A percentile compares a stretch with the other conserved stretches of the same genome.
Conservation (phyloP, 2,888 invertebrate genomes). For the Pachymerium ferrugineum region DNA sequence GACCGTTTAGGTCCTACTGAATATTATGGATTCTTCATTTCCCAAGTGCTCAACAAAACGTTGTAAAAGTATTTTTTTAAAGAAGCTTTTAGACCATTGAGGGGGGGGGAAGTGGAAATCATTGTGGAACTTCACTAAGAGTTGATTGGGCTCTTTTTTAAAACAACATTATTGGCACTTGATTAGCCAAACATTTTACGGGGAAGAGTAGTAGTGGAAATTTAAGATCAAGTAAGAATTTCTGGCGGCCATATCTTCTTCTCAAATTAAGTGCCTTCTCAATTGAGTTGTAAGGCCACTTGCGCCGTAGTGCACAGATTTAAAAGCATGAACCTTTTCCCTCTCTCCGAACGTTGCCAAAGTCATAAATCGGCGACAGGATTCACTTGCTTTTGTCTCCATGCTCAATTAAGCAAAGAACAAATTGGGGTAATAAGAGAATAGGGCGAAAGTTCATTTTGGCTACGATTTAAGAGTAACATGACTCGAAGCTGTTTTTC, state of each 20-base stretch:
- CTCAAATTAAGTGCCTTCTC: conserved; percentile 23
- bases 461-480: conserved; percentile 2
- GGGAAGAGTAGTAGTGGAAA: neutral
- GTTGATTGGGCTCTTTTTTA: too few species aligned
- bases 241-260: conserved; percentile 23
- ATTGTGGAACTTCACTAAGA: too few species aligned
- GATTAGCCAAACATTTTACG: neutral
- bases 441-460: conserved; percentile 17
- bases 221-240: conserved; percentile 1
- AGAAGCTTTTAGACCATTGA: too few species aligned
- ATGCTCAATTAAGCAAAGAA: conserved; percentile 27
- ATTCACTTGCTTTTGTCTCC: conserved; percentile 27
- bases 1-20: too few species aligned
- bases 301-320: conserved; percentile 27
- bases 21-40: too few species aligned
- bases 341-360: conserved; percentile 24
- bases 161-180: too few species aligned
- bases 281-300: conserved; percentile 25
- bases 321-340: conserved; percentile 24
- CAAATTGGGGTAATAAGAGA: conserved; percentile 25
- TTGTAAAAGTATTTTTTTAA: too few species aligned
- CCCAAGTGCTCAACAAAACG: too few species aligned
- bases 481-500: neutral
- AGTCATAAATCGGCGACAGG: conserved; percentile 24
- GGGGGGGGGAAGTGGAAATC: too few species aligned